phyloP scores from a whole-genome alignment of 2,797 vertebrate genomes.

The Numenius phaeopus region DNA sequence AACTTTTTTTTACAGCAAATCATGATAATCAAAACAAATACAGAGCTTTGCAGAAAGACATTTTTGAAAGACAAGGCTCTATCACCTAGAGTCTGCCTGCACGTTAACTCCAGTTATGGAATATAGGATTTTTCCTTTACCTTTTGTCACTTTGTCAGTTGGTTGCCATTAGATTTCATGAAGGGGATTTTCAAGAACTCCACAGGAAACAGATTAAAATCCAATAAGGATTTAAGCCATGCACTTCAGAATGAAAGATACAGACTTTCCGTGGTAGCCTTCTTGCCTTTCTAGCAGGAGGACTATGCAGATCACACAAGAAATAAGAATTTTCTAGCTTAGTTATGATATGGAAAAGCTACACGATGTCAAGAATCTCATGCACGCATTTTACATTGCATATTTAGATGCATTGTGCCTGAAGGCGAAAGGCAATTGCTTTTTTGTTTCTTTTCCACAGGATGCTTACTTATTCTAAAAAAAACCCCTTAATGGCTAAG shows the following conservation, averaged over 20 bases:
- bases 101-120: slow-evolving; percentile 28
- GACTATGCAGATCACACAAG: slow-evolving; percentile 32
- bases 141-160: slow-evolving; percentile 35
- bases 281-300: slow-evolving; percentile 48
- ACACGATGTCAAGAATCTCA: slow-evolving; percentile 67
- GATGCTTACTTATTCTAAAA: slow-evolving; percentile 34
- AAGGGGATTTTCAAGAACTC: slow-evolving; percentile 68
- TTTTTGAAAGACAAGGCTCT: slow-evolving; percentile 41
- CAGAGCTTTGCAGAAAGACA: slow-evolving; percentile 1
- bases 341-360: slow-evolving; percentile 58
- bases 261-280: slow-evolving; percentile 2
- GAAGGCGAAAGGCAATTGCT: slow-evolving; percentile 65
- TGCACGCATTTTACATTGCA: slow-evolving; percentile 67
- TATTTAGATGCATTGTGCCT: slow-evolving; percentile 60
- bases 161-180: slow-evolving; percentile 43
- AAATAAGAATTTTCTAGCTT: slow-evolving; percentile 73
- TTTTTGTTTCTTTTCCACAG: slow-evolving; percentile 39
- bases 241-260: slow-evolving; percentile 47
- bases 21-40: slow-evolving; percentile 17
- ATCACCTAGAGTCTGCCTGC: slow-evolving; percentile 1
- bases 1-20: slow-evolving; percentile 43
- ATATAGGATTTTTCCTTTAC: slow-evolving; percentile 19
- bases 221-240: slow-evolving; percentile 35
- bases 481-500: not conserved
- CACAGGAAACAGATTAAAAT: slow-evolving; percentile 59